Conservation (phyloP, 2,888 invertebrate genomes). For the Spatulosminthurus flaviceps region DNA sequence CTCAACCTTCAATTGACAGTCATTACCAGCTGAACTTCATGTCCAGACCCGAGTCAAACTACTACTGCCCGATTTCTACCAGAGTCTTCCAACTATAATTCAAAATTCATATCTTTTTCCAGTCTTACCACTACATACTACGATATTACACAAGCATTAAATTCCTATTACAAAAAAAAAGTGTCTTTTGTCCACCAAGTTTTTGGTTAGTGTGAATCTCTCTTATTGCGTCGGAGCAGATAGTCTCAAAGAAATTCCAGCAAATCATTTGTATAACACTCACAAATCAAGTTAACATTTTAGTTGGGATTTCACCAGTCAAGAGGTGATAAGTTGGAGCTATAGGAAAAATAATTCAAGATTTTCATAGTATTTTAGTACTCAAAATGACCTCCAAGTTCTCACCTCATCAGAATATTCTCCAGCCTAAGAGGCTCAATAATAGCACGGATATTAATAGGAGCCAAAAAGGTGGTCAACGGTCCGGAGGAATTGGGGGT, state of each 20-base stretch:
- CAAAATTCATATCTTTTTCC: too few relatives aligned
- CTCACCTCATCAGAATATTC: conserved; percentile 41
- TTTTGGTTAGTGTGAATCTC: too few relatives aligned
- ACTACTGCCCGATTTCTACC: background rate
- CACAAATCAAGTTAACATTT: background rate
- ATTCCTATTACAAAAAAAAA: too few relatives aligned
- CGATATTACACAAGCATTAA: too few relatives aligned
- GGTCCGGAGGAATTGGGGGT: background rate
- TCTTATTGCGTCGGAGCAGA: conserved; percentile 32
- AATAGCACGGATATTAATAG: conserved; percentile 10
- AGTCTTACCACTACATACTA: too few relatives aligned
- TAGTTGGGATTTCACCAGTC: background rate
- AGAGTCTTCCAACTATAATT: too few relatives aligned
- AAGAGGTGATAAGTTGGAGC: too few relatives aligned
- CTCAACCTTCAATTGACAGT: conserved; percentile 40
- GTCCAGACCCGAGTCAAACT: background rate
- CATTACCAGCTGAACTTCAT: conserved; percentile 32
- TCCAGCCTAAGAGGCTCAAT: conserved; percentile 38
- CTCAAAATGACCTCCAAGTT: conserved; percentile 43
- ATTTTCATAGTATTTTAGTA: too few relatives aligned
- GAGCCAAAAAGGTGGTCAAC: conserved; percentile 19
- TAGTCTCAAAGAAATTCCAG: too few relatives aligned
- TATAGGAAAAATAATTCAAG: too few relatives aligned
- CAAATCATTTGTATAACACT: background rate
- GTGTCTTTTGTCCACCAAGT: too few relatives aligned